A percentile compares a stretch with the other conserved stretches of the same genome.
Evolutionary conservation across 2,888 invertebrate species (phyloP).

Genomic region (Phytoseiulus persimilis): DNA sequence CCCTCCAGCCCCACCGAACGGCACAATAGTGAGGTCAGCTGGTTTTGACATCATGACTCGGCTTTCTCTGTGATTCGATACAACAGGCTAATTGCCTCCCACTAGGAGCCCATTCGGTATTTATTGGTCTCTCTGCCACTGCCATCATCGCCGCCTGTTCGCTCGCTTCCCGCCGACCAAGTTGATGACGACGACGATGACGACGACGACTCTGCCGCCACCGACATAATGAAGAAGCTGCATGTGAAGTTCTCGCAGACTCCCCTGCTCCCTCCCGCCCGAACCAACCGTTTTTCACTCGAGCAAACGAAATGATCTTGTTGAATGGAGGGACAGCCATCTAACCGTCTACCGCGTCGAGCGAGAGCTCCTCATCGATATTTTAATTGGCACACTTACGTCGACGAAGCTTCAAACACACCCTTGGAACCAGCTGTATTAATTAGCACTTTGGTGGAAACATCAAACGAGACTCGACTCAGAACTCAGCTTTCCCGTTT

Average conservation of each 20-base stretch:
- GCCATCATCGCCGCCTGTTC: background rate
- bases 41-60: background rate
- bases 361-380: background rate
- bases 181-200: background rate
- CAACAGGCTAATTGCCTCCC: constrained; percentile 5
- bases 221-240: constrained; percentile 5
- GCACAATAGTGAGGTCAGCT: background rate
- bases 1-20: background rate
- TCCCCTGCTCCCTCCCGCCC: background rate
- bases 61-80: background rate
- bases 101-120: background rate
- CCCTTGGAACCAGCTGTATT: background rate
- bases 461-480: background rate
- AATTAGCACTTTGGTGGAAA: background rate
- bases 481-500: background rate
- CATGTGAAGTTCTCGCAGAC: background rate
- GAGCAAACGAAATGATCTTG: background rate
- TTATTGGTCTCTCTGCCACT: background rate
- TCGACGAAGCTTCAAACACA: background rate
- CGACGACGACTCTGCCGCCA: background rate
- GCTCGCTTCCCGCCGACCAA: background rate
- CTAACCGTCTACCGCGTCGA: background rate
- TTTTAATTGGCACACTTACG: background rate
- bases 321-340: background rate
- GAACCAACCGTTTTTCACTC: background rate